Evolutionary conservation across 2,113 vertebrate genomes (phyloP).

Genomic region (Pseudopipra pipra): DNA sequence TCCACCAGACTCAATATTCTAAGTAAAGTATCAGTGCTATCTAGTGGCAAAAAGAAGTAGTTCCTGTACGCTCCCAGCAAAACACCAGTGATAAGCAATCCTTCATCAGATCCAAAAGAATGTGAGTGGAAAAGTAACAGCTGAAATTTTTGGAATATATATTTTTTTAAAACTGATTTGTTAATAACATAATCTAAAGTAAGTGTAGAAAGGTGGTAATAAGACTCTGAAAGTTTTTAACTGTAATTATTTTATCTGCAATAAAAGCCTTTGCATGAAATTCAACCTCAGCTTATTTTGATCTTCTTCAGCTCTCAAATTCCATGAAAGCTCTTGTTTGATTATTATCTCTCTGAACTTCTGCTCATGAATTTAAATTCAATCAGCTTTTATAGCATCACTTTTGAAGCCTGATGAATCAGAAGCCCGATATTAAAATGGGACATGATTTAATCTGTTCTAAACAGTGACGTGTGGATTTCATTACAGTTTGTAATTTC

Average conservation of each 20-base stretch:
- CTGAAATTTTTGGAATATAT: neutral
- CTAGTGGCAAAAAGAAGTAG: constrained; percentile 68
- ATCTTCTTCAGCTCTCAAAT: neutral
- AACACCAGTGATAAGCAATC: neutral
- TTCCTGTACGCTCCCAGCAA: neutral
- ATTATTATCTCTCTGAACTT: neutral
- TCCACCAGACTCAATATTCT: neutral
- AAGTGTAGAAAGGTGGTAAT: neutral
- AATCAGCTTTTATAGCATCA: neutral
- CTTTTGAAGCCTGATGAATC: neutral
- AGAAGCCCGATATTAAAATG: constrained; percentile 19
- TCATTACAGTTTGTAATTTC: constrained; percentile 27
- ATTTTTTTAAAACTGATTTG: neutral
- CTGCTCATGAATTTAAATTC: constrained; percentile 18
- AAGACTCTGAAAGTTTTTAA: neutral
- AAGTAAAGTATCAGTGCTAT: constrained; percentile 66
- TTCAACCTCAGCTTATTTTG: neutral
- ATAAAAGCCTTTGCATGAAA: neutral
- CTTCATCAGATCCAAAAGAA: neutral
- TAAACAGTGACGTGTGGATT: constrained; percentile 20
- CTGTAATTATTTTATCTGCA: neutral
- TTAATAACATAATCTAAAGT: neutral
- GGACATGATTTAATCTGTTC: constrained; percentile 18
- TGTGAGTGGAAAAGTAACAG: neutral
- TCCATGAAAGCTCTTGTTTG: neutral